phyloP scores from a whole-genome alignment of 2,113 vertebrate species.

The Alligator sinensis region DNA sequence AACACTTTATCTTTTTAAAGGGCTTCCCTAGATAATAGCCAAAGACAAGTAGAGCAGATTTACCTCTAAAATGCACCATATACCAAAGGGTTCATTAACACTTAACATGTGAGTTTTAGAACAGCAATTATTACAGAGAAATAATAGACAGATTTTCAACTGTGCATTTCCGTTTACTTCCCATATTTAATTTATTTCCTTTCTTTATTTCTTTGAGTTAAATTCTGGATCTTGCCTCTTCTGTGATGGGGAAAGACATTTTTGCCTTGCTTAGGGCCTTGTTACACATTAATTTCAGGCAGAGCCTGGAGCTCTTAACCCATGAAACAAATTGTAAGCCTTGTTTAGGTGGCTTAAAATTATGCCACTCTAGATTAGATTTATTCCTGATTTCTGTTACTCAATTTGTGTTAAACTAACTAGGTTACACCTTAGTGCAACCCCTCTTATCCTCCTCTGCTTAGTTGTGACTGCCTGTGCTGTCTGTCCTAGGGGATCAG shows the following conservation, averaged over 20 bases:
- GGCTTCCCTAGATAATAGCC: background rate
- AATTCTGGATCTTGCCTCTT: background rate
- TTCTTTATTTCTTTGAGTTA: background rate
- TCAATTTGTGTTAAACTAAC: no score
- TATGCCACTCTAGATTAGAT: no score
- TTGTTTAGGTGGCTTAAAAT: no score
- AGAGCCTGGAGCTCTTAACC: no score
- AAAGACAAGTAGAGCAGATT: background rate
- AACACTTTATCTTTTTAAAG: background rate
- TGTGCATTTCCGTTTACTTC: background rate
- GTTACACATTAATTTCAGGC: no score
- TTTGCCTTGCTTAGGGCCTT: background rate
- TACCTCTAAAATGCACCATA: background rate
- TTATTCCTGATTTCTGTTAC: no score
- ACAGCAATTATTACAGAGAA: background rate
- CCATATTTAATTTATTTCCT: background rate
- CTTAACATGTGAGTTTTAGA: background rate
- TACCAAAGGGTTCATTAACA: background rate
- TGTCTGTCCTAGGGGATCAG: no score
- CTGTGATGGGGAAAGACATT: background rate
- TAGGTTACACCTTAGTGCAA: no score
- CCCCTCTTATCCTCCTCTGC: no score
- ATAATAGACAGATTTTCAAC: background rate
- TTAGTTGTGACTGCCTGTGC: no score
- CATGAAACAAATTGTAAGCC: no score